These are phyloP conservation scores for Macrobrachium nipponense DNA, from an alignment of 1,140 invertebrate species.

Conservation along the genomic window DNA sequence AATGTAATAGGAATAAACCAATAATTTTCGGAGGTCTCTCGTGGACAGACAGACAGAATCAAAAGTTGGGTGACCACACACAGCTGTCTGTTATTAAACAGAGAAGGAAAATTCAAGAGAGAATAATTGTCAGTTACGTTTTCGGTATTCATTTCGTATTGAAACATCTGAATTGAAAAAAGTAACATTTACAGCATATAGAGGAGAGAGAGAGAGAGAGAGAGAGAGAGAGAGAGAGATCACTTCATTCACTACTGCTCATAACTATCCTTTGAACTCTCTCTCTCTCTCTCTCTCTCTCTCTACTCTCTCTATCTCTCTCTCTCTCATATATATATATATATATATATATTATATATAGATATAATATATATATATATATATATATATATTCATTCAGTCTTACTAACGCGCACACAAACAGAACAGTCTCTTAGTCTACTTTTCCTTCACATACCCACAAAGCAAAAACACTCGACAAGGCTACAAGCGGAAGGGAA, in stretches of 20 bases:
- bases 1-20: too few relatives aligned
- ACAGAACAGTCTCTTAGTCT: too few relatives aligned
- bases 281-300: conserved; percentile 1
- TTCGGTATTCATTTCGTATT: not conserved
- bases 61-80: too few relatives aligned
- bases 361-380: not conserved
- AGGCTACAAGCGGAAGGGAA: too few relatives aligned
- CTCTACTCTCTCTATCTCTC: not conserved
- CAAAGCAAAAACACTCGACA: too few relatives aligned
- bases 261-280: not conserved
- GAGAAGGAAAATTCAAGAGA: not conserved
- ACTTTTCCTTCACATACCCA: too few relatives aligned
- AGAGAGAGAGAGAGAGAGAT: conserved; percentile 9
- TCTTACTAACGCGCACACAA: not conserved
- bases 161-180: not conserved
- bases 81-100: too few relatives aligned
- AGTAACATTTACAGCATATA: not conserved
- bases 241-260: not conserved
- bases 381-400: not conserved
- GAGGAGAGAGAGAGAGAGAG: conserved; percentile 3
- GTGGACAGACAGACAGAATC: too few relatives aligned
- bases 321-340: not conserved
- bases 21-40: too few relatives aligned
- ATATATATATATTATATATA: not conserved
- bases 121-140: not conserved